Base-by-base conservation (phyloP, 2,888 invertebrate genomes). In the Acleris literana region DNA sequence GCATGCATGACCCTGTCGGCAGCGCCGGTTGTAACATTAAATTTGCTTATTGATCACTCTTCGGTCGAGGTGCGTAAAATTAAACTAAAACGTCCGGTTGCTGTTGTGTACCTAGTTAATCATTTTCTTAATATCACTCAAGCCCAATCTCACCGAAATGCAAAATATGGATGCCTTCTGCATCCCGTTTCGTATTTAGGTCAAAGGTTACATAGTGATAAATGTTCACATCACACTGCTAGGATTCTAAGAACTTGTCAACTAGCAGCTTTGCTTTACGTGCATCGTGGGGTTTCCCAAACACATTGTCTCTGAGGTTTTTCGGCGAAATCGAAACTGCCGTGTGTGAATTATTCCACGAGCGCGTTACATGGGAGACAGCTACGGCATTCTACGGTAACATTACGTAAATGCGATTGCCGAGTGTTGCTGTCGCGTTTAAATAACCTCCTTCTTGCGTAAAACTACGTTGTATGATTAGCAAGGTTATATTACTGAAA, bases 1-100 rank as follows among this genome's bases (percentile, higher is more conserved):
- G 85, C 88, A 78, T 90, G 85, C 87, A 78, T 90, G 92, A 92
- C 92, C 92, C 90, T 90, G 88, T 87, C 85, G 84, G 81, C 81
- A 80, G 85, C 85, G 85, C 82, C 80, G 80, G 74, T 75, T 77
- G 76, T 76, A 72, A 75, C 78, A 80, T 83, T 74, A 84, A 84
- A 84, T 85, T 82, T 84, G 83, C 80, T 85, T 85, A 87, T 85
- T 85, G 85, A 87, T 88, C 76, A 76, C 72, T 70, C 70, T 72
- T 70, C 69, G 72, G 71, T 68, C 68, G 68, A 69, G 72, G 69
- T 71, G 71, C 63, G 67, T 70, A 44, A 68, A 59, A 48, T 17
- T 16, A 46, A 56, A 66, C 57, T 57, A 57, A 57, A 53, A 57
- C 39, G 9, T 46, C 6, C 17, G 17, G 17, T 46, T n/a, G 16